Percentiles rank a stretch among this genome's conserved stretches.
phyloP scores from a whole-genome alignment of 35 echinoderm and acorn worm species.

The Chiridota heheva region DNA sequence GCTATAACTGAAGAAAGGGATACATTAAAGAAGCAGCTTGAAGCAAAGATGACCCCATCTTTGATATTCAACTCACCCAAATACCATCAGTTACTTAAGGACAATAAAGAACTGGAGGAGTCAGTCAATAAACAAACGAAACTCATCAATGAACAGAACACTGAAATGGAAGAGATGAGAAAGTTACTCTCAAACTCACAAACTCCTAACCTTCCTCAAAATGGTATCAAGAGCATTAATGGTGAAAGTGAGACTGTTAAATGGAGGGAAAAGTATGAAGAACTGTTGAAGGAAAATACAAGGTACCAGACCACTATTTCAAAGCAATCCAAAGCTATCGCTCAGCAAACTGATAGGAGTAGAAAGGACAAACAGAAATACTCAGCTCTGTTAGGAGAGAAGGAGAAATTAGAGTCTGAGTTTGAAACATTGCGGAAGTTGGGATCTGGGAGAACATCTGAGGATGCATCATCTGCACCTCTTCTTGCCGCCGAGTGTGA shows the following conservation, averaged over 20 bases:
- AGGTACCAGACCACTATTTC: conserved; percentile 50
- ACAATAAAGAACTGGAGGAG: conserved; percentile 56
- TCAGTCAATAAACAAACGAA: conserved; percentile 46
- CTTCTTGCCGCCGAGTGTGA: conserved; percentile 37
- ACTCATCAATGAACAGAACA: conserved; percentile 28
- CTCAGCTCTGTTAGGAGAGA: conserved; percentile 50
- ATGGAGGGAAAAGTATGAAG: too few relatives aligned
- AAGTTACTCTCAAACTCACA: too few relatives aligned
- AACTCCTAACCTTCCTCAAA: too few relatives aligned
- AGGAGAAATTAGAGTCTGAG: conserved; percentile 33
- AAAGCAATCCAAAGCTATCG: conserved; percentile 87
- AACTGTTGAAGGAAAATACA: conserved; percentile 32
- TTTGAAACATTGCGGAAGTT: conserved; percentile 7
- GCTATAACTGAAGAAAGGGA: conserved; percentile 67
- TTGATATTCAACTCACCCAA: conserved; percentile 43
- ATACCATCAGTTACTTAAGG: conserved; percentile 56
- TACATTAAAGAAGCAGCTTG: conserved; percentile 38
- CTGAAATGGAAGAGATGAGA: conserved; percentile 22
- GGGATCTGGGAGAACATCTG: neutral
- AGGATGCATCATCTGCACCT: neutral
- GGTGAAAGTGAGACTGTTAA: too few relatives aligned
- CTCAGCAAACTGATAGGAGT: conserved; percentile 62
- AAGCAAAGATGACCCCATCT: too few relatives aligned
- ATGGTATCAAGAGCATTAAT: too few relatives aligned
- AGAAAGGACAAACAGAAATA: conserved; percentile 73